Percentiles rank a stretch among this genome's conserved stretches.
Conservation (phyloP, 2,113 vertebrate species). For the Phyllostomus discolor region DNA sequence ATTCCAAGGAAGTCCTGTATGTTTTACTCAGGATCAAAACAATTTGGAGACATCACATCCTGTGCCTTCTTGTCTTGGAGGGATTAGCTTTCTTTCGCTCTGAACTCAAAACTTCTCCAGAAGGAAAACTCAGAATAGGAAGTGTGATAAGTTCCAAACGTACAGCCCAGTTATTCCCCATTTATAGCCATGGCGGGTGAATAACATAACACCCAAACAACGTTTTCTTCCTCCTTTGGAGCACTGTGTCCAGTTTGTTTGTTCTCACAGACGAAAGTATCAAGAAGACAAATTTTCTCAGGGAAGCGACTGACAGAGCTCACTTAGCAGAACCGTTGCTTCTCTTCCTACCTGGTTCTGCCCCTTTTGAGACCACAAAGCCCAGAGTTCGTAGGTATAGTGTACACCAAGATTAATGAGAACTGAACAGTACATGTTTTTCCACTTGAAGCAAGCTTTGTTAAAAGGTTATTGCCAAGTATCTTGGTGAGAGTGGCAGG, state of each 20-base stretch:
- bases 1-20: neutral
- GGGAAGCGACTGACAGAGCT: neutral
- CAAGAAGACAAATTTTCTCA: neutral
- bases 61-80: neutral
- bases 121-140: neutral
- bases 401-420: neutral
- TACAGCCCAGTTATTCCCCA: too few species aligned
- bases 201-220: too few species aligned
- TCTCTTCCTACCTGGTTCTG: neutral
- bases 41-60: neutral
- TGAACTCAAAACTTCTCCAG: neutral
- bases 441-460: neutral
- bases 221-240: neutral
- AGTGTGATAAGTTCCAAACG: neutral
- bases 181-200: rapidly evolving
- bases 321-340: neutral
- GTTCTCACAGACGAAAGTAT: neutral
- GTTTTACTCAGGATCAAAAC: neutral
- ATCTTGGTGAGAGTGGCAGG: neutral
- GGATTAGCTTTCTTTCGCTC: neutral
- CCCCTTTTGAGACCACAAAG: neutral
- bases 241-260: too few species aligned
- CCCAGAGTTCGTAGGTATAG: rapidly evolving
- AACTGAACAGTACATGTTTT: neutral
- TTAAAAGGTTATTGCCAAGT: neutral